phyloP scores from a whole-genome alignment of 2,113 vertebrate species.

The Gambusia holbrooki region DNA sequence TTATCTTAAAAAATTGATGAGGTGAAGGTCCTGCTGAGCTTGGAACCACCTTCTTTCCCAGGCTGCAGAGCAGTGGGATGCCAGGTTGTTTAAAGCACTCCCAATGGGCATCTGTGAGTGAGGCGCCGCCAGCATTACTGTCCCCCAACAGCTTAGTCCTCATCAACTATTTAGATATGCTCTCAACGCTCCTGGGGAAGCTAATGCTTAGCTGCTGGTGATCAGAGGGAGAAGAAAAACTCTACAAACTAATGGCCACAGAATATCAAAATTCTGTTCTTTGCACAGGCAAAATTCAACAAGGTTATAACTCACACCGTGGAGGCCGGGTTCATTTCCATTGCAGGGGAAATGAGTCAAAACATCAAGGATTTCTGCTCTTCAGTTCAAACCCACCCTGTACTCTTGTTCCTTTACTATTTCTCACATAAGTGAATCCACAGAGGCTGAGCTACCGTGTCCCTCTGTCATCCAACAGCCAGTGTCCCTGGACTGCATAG shows the following conservation, averaged over 20 bases:
- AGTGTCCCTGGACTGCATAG: neutral
- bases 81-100: slow-evolving; percentile 74
- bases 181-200: slow-evolving; percentile 72
- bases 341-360: neutral
- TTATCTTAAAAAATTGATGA: slow-evolving; percentile 55
- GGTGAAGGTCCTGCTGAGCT: slow-evolving; percentile 62
- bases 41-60: slow-evolving; percentile 53
- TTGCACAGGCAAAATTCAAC: slow-evolving; percentile 10
- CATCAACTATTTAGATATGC: slow-evolving; percentile 81
- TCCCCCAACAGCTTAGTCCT: slow-evolving; percentile 75
- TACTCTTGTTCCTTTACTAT: neutral
- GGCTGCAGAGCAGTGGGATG: slow-evolving; percentile 61
- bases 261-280: neutral
- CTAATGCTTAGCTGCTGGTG: slow-evolving; percentile 51
- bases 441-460: slow-evolving; percentile 38
- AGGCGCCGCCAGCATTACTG: slow-evolving; percentile 66
- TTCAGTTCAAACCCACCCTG: slow-evolving; percentile 6
- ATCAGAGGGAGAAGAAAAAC: slow-evolving; percentile 38
- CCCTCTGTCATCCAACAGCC: slow-evolving; percentile 24
- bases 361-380: slow-evolving; percentile 19
- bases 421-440: slow-evolving; percentile 47
- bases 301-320: slow-evolving; percentile 11
- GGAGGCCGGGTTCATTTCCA: neutral
- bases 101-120: slow-evolving; percentile 69
- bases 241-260: slow-evolving; percentile 26